Conservation (phyloP, 2,113 vertebrate species). For the Crotalus viridis region DNA sequence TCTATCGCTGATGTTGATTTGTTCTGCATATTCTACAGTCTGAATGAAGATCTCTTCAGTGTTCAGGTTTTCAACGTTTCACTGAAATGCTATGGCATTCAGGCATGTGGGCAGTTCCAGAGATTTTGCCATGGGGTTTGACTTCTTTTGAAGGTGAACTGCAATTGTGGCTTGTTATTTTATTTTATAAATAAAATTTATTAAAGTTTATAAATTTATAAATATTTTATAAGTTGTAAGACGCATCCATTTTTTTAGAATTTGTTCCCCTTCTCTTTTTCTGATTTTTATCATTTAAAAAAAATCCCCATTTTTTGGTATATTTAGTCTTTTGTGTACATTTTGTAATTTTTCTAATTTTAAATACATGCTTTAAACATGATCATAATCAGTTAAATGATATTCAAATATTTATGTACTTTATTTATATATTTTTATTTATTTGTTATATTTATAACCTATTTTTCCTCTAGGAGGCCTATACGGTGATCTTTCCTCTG, state of each 20-base stretch:
- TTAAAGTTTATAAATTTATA: too few species aligned
- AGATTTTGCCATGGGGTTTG: not conserved
- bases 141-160: not conserved
- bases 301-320: not conserved
- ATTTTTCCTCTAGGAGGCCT: not conserved
- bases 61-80: not conserved
- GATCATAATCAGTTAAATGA: too few species aligned
- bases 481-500: not conserved
- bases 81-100: not conserved
- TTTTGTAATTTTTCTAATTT: not conserved
- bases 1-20: slow-evolving; percentile 9
- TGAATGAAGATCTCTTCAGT: not conserved
- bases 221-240: too few species aligned
- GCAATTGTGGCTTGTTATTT: not conserved
- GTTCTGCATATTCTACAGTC: not conserved
- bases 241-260: not conserved
- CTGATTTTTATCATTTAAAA: not conserved
- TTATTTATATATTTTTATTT: not conserved
- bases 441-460: not conserved
- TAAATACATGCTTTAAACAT: not conserved
- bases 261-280: not conserved
- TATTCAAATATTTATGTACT: not conserved
- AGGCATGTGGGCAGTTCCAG: not conserved
- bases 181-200: not conserved
- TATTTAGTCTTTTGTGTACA: not conserved